Conservation (phyloP, 2,797 vertebrate species). For the Myotis planiceps region DNA sequence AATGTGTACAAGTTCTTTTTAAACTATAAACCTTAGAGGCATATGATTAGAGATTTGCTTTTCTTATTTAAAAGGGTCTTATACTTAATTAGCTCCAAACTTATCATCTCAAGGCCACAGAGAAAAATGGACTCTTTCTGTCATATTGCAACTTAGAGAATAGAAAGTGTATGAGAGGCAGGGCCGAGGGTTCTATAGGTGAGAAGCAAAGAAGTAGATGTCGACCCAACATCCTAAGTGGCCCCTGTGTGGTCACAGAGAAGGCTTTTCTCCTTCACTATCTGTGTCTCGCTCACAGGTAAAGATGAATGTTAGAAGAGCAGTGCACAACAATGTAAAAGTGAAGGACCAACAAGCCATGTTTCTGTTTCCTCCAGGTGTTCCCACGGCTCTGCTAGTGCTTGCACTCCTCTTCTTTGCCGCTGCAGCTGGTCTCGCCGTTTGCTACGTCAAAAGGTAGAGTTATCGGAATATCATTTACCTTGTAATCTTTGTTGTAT, state of each 20-base stretch:
- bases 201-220: background rate
- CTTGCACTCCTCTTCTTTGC: constrained; percentile 87
- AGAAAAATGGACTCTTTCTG: background rate
- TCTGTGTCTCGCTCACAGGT: background rate
- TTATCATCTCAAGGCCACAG: background rate
- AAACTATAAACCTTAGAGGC: background rate
- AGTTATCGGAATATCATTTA: background rate
- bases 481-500: background rate
- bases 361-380: constrained; percentile 79
- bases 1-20: background rate
- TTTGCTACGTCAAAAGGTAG: constrained; percentile 89
- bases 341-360: background rate
- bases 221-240: background rate
- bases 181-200: background rate
- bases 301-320: background rate
- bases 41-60: background rate
- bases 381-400: constrained; percentile 86
- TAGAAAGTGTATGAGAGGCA: background rate
- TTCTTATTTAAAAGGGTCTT: constrained; percentile 1
- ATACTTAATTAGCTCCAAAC: background rate
- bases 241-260: background rate
- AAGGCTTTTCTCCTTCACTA: background rate
- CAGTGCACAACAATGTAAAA: accelerated
- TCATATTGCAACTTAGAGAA: background rate
- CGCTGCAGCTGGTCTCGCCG: constrained; percentile 82